Percentiles rank a stretch among this genome's conserved stretches.
phyloP scores from a whole-genome alignment of 2,888 invertebrate genomes.

The Lycophotia porphyrea region DNA sequence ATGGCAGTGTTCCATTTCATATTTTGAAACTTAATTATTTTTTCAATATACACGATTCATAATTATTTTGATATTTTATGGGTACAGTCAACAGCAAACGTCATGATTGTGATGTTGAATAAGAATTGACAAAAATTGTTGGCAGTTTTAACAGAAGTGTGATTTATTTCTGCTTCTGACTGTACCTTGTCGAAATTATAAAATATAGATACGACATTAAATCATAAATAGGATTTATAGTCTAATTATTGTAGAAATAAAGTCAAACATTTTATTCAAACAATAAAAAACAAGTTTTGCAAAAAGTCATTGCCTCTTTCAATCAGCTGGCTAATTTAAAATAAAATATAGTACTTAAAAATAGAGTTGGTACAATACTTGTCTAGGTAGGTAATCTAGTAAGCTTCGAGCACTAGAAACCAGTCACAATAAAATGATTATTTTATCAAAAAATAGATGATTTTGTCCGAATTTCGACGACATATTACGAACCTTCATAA shows the following conservation, averaged over 20 bases:
- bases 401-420: not conserved
- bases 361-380: slow-evolving; percentile 43
- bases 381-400: slow-evolving; percentile 17
- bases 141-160: not conserved
- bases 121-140: slow-evolving; percentile 36
- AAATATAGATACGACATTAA: slow-evolving; percentile 12
- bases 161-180: slow-evolving; percentile 25
- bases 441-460: not conserved
- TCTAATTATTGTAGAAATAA: slow-evolving; percentile 21
- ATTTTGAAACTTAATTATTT: slow-evolving; percentile 44
- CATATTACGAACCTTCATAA: slow-evolving; percentile 10
- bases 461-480: not conserved
- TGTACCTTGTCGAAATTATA: slow-evolving; percentile 33
- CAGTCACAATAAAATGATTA: not conserved
- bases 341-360: slow-evolving; percentile 11
- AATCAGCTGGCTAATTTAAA: slow-evolving; percentile 6
- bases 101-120: slow-evolving; percentile 13
- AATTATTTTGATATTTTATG: slow-evolving; percentile 20
- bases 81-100: slow-evolving; percentile 44
- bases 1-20: slow-evolving; percentile 74
- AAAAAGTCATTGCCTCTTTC: slow-evolving; percentile 13
- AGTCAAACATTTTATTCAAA: slow-evolving; percentile 1
- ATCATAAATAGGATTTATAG: slow-evolving; percentile 49
- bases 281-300: slow-evolving; percentile 12
- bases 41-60: slow-evolving; percentile 26